Percentiles rank a stretch among this genome's conserved stretches.
Conservation (phyloP, 2,888 invertebrate genomes). For the Craniophora ligustri region DNA sequence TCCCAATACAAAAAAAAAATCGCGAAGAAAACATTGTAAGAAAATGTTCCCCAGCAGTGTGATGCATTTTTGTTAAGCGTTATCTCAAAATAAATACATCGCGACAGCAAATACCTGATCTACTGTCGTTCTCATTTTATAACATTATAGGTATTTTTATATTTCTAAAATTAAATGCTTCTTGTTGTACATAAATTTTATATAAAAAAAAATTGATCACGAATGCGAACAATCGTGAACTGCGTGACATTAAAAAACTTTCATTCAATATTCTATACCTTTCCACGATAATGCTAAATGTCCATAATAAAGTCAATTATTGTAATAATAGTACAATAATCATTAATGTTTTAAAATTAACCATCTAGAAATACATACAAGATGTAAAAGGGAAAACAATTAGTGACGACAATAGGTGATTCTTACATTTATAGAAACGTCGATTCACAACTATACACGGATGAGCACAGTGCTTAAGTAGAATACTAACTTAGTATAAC, state of each 20-base stretch:
- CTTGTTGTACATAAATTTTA: conserved; percentile 84
- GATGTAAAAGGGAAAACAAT: conserved; percentile 80
- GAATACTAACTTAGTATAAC: conserved; percentile 48
- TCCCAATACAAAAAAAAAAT: conserved; percentile 59
- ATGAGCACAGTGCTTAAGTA: conserved; percentile 38
- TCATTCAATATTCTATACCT: conserved; percentile 71
- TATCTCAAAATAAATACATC: conserved; percentile 79
- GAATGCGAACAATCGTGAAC: conserved; percentile 62
- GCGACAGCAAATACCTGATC: conserved; percentile 72
- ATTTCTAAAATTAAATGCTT: conserved; percentile 89
- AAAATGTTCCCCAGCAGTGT: conserved; percentile 76
- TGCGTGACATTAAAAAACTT: conserved; percentile 69
- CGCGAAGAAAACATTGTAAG: conserved; percentile 69
- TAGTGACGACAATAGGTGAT: conserved; percentile 82
- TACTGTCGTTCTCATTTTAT: conserved; percentile 75
- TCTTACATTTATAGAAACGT: conserved; percentile 76
- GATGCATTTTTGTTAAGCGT: conserved; percentile 83
- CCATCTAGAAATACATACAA: conserved; percentile 84
- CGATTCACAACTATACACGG: conserved; percentile 48
- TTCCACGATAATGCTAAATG: conserved; percentile 81
- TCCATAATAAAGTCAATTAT: conserved; percentile 82
- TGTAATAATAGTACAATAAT: conserved; percentile 84
- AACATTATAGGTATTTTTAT: conserved; percentile 82
- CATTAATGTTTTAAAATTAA: conserved; percentile 79
- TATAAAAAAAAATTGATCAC: conserved; percentile 60